Conservation (phyloP, 1,140 invertebrate genomes). For the Trypoxylus dichotomus region DNA sequence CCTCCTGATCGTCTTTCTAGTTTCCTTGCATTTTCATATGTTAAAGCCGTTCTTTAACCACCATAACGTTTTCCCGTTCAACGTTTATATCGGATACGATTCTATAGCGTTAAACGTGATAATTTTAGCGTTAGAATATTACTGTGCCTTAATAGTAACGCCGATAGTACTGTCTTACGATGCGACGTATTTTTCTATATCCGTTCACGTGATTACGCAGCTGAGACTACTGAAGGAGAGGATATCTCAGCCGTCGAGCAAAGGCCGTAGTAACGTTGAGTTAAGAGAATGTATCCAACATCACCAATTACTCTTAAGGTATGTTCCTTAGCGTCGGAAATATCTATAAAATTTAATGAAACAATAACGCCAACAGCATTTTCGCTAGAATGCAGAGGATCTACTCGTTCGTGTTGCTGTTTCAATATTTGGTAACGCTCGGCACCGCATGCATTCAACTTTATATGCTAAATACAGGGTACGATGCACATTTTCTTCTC, state of each 20-base stretch:
- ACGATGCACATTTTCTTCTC: too few species aligned
- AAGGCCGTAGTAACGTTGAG: not conserved
- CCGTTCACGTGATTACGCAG: not conserved
- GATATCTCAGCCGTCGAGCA: not conserved
- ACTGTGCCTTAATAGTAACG: not conserved
- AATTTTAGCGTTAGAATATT: not conserved
- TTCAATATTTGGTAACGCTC: not conserved
- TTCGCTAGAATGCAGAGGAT: not conserved
- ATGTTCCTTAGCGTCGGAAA: too few species aligned
- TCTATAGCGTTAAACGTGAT: not conserved
- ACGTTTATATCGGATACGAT: not conserved
- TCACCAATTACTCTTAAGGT: not conserved
- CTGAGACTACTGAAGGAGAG: not conserved
- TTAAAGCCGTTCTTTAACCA: not conserved
- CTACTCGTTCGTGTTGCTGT: not conserved
- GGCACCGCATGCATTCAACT: not conserved
- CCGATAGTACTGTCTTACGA: not conserved
- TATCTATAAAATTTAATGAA: too few species aligned
- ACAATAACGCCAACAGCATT: not conserved
- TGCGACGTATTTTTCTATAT: not conserved
- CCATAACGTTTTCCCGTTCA: not conserved
- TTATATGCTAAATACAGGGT: not conserved
- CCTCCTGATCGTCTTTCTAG: not conserved
- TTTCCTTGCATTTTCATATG: not conserved
- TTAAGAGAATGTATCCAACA: not conserved